These are phyloP conservation scores for Leptinotarsa haldemani DNA, from an alignment of 2,888 invertebrate species.

Conservation along the genomic window DNA sequence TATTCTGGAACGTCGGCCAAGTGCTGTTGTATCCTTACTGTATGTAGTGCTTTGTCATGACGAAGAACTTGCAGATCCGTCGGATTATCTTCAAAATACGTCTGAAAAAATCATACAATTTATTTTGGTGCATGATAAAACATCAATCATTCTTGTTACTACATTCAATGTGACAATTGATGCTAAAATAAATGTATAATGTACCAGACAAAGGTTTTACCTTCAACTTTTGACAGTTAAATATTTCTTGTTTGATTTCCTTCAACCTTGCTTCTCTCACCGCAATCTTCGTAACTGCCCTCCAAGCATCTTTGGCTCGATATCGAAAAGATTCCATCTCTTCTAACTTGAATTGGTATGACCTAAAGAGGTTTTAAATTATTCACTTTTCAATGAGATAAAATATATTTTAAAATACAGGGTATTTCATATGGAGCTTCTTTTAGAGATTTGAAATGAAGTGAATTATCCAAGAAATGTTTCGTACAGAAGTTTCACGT, in stretches of 20 bases:
- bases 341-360: conserved; percentile 93
- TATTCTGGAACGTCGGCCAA: conserved; percentile 94
- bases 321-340: conserved; percentile 97
- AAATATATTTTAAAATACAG: too few species aligned
- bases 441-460: too few species aligned
- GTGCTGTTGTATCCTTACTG: conserved; percentile 85
- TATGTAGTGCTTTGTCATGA: conserved; percentile 87
- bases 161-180: background rate
- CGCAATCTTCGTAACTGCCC: conserved; percentile 92
- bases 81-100: conserved; percentile 93
- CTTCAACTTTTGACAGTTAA: conserved; percentile 92
- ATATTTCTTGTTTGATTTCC: conserved; percentile 94
- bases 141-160: background rate
- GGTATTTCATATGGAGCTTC: too few species aligned
- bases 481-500: too few species aligned
- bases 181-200: conserved; percentile 1
- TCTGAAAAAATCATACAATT: conserved; percentile 66
- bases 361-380: conserved; percentile 66
- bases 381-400: too few species aligned
- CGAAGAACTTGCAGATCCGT: conserved; percentile 85
- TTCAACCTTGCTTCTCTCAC: conserved; percentile 93
- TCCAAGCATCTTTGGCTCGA: conserved; percentile 94
- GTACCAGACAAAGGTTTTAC: conserved; percentile 60
- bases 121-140: background rate
- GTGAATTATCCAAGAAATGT: too few species aligned